Evolutionary conservation across 2,113 vertebrate species (phyloP).

Genomic region (Lynx canadensis): DNA sequence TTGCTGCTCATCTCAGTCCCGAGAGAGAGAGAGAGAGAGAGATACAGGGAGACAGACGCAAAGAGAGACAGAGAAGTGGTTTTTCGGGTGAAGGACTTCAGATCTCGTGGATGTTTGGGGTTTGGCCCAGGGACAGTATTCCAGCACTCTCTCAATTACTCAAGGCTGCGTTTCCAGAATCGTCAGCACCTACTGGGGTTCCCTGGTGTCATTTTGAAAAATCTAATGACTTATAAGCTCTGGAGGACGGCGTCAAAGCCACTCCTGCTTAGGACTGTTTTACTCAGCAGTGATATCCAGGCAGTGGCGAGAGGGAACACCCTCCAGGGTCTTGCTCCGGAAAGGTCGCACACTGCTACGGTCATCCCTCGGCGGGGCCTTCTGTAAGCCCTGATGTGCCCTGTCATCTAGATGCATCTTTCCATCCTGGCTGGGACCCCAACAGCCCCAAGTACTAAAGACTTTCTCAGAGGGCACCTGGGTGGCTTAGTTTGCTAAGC

Average conservation of each 20-base stretch:
- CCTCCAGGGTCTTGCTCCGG: neutral
- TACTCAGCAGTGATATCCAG: neutral
- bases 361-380: fast-evolving
- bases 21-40: neutral
- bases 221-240: no score
- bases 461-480: neutral
- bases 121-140: fast-evolving
- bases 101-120: neutral
- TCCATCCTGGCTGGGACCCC: neutral
- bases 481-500: no score
- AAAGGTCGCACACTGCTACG: fast-evolving
- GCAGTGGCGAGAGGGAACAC: neutral
- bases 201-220: neutral
- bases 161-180: no score
- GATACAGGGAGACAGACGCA: neutral
- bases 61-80: no score
- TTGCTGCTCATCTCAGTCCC: neutral
- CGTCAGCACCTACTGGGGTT: fast-evolving
- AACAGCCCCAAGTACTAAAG: neutral
- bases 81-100: no score
- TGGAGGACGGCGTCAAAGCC: fast-evolving
- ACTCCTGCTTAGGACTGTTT: neutral
- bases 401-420: neutral
- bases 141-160: fast-evolving
- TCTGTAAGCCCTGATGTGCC: fast-evolving